phyloP scores from a whole-genome alignment of 2,888 invertebrate genomes.

The Tupiocoris notatus region DNA sequence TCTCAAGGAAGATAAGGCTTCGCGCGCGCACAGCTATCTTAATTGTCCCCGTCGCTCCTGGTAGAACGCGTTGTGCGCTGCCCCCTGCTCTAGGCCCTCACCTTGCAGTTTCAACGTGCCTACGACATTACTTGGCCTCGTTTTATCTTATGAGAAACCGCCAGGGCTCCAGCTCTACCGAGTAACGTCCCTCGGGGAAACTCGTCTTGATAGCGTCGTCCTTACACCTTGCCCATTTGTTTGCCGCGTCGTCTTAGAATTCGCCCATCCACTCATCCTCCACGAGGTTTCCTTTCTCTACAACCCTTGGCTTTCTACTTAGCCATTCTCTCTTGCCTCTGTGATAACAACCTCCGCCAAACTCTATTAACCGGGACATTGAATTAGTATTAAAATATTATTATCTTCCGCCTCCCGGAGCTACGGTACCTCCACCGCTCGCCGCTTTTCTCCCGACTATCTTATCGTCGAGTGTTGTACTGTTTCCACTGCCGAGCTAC shows the following conservation, averaged over 20 bases:
- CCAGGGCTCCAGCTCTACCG: too few species aligned
- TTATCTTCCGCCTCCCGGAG: slow-evolving; percentile 24
- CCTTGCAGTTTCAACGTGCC: too few species aligned
- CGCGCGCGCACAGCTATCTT: slow-evolving; percentile 41
- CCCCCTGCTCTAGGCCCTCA: slow-evolving; percentile 3
- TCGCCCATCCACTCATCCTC: too few species aligned
- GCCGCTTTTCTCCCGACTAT: too few species aligned
- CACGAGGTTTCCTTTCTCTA: too few species aligned
- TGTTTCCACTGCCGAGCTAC: slow-evolving; percentile 11
- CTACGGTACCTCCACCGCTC: background rate
- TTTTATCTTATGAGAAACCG: slow-evolving; percentile 37
- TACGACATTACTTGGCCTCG: slow-evolving; percentile 29
- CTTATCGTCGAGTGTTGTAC: too few species aligned
- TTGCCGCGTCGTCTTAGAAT: slow-evolving; percentile 16
- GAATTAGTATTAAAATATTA: slow-evolving; percentile 40
- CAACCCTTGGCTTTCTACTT: too few species aligned
- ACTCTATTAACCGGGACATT: slow-evolving; percentile 37
- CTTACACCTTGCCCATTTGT: slow-evolving; percentile 39
- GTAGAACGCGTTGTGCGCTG: too few species aligned
- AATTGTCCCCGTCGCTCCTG: slow-evolving; percentile 43
- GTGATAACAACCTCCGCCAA: slow-evolving; percentile 35
- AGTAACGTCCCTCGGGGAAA: slow-evolving; percentile 33
- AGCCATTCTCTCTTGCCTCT: slow-evolving; percentile 31
- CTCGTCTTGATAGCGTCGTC: slow-evolving; percentile 39
- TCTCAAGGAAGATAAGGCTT: slow-evolving; percentile 27